Evolutionary conservation across 35 echinoderm and acorn worm genomes (phyloP), one percentile per base, ranked within the genome.

Genomic region (Anneissia japonica): DNA sequence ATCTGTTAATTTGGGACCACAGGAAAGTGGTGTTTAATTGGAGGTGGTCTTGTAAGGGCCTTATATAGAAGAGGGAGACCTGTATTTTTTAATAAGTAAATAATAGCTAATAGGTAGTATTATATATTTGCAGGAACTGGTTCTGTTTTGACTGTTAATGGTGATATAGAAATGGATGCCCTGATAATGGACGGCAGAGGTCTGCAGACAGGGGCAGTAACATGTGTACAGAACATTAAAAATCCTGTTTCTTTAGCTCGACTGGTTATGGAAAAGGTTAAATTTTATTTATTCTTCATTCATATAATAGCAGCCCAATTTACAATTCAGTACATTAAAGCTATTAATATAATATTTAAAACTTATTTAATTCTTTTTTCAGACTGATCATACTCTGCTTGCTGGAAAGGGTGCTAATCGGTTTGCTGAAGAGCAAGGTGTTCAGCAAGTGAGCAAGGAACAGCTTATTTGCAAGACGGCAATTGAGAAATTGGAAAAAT

Each of bases 221-320:
- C 87, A 36, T 83, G 90, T 39, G 91, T 97, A 17, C 34, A 83
- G 82, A 93, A 97, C 45, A 85, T 97, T 31, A 86, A 93, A 39
- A 93, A 97, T 35, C 91, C 94, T 13, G 83, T 97, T 31, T 88
- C 87, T n/a, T 76, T 97, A 77, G 94, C 94, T 30, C 93, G 90
- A 38, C n/a, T 87, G 34, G 91, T 97, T 30, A 93, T 97, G 91
- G 94, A 97, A 30, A 97, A 93, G 93, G 93, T 91, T 23, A 9
- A 39, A 35, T 38, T n/a, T 29, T 72, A 5, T 56, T 1, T 29
- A 13, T 5, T 33, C n/a, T 21, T 28, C 38, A 11, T 37, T 30
- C 35, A 39, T 81, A 4, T 35, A 45, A 7, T 45, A 16, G 16
- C 4, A 45, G 5, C 4, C 40, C 4, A 45, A 45, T 45, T 7